Conservation (phyloP, 2,113 vertebrate genomes). For the Etia nguti region DNA sequence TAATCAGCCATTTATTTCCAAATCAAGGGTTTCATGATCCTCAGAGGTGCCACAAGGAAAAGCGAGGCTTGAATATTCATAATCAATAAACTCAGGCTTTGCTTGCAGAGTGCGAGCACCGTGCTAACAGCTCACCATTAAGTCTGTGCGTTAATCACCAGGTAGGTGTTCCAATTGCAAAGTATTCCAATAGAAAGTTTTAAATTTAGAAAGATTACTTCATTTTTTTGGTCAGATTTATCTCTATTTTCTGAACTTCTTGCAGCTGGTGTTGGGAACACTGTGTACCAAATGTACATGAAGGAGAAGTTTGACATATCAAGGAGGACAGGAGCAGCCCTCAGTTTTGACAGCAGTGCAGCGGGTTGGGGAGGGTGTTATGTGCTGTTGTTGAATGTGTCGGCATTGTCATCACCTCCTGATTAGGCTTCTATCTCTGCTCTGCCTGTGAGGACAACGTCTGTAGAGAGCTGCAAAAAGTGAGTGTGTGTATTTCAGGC, state of each 20-base stretch:
- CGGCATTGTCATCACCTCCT: constrained; percentile 46
- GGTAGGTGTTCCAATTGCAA: background rate
- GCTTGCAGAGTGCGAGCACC: background rate
- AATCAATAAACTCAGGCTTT: background rate
- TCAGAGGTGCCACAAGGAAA: background rate
- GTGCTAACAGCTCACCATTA: background rate
- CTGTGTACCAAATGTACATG: background rate
- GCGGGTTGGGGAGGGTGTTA: constrained; percentile 19
- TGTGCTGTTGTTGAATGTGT: constrained; percentile 28
- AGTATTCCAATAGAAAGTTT: background rate
- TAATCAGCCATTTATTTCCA: background rate
- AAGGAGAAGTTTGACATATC: constrained; percentile 6
- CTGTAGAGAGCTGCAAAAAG: background rate
- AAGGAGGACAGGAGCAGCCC: constrained; percentile 33
- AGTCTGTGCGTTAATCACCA: constrained; percentile 1
- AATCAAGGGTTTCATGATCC: background rate
- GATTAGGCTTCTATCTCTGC: constrained; percentile 43
- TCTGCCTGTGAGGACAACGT: constrained; percentile 15
- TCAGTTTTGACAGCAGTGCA: constrained; percentile 25
- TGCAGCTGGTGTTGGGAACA: background rate
- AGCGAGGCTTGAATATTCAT: background rate
- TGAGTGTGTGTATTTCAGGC: background rate
- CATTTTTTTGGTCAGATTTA: background rate
- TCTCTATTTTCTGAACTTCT: background rate
- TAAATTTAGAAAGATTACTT: background rate